Base-by-base conservation (phyloP, 2,888 invertebrate genomes). In the Cremastobaeus sp. region DNA sequence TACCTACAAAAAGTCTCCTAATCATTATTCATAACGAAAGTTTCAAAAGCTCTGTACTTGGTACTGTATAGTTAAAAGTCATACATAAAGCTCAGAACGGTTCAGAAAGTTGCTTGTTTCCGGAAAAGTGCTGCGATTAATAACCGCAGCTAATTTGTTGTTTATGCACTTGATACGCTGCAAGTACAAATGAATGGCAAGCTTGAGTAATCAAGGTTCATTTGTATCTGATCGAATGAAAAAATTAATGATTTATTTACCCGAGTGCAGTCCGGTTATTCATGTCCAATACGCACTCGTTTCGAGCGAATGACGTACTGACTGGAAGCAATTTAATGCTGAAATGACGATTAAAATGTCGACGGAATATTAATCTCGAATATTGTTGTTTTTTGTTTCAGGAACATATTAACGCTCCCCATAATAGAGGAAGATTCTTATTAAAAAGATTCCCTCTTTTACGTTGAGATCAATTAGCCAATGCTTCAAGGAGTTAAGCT, bases 371-470 rank as follows among this genome's bases (percentile, higher is more conserved):
- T 47, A 30, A 30, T 9, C 11, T 43, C 12, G n/a, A n/a, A n/a
- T n/a, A n/a, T n/a, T 21, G 9, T 1, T 28, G 8, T 30, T 41
- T 77, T 81, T 89, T 89, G 86, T 93, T 94, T 17, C 93, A 99
- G 98, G 87, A 94, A 96, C 90, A 90, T 89, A 83, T 95, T 99
- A 84, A 91, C 92, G 48, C 89, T 99, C 76, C 93, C 93, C 81
- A 96, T 99, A 76, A 92, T 96, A 78, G 98, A 99, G 89, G 97
- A 98, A 86, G 98, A 99, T 89, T 97, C 97, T 85, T 99, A 99
- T 88, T 98, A 99, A 89, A 97, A 99, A 88, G 96, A 97, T 85
- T 96, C 97, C 25, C 91, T 94, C 15, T 97, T 99, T 89, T 96
- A 94, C 88, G 94, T 99, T 9, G 95, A 97, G 86, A 89, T 99